phyloP scores from a whole-genome alignment of 2,113 vertebrate genomes.

The Notothenia coriiceps region DNA sequence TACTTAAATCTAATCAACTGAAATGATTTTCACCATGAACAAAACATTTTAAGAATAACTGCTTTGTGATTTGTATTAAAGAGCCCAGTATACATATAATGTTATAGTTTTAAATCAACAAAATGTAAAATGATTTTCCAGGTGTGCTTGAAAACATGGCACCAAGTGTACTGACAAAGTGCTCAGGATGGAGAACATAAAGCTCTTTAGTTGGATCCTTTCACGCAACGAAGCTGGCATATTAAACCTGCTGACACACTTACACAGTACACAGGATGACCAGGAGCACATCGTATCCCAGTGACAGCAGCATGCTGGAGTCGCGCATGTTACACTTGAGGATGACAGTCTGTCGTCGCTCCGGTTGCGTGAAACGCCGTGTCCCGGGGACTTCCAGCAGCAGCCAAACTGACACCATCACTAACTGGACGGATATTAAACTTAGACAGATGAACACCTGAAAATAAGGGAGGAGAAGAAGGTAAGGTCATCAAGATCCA shows the following conservation, averaged over 20 bases:
- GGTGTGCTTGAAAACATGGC: not conserved
- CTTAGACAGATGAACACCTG: conserved; percentile 94
- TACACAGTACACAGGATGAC: conserved; percentile 97
- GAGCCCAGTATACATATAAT: not conserved
- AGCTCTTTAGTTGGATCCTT: not conserved
- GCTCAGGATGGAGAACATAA: not conserved
- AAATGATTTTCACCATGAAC: not conserved
- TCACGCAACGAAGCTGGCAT: not conserved
- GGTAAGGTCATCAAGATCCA: conserved; percentile 22
- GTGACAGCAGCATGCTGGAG: conserved; percentile 97
- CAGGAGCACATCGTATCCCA: conserved; percentile 95
- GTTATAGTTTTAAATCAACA: not conserved
- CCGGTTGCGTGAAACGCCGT: conserved; percentile 91
- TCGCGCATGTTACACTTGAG: conserved; percentile 97
- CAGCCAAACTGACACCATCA: conserved; percentile 95
- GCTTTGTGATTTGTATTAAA: not conserved
- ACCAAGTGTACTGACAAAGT: not conserved
- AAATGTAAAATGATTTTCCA: not conserved
- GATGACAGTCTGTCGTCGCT: conserved; percentile 97
- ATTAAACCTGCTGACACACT: conserved; percentile 21
- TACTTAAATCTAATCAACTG: not conserved
- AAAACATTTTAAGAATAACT: not conserved
- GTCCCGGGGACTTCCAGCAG: conserved; percentile 95
- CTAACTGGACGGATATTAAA: conserved; percentile 94
- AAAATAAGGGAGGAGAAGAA: not conserved